Conservation (phyloP, 2,113 vertebrate species). For the Sus scrofa region T2T-Sscrofa CM000826.6:136903001-136903500, state of each 20-base stretch:
- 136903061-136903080: not conserved
- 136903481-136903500: not conserved
- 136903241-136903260: not conserved
- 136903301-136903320: not conserved
- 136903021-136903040: not conserved
- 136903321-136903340: constrained; percentile 8
- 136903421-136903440: not conserved
- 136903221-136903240: not conserved
- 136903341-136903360: constrained; percentile 49
- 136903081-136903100: no score
- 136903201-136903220: not conserved
- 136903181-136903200: not conserved
- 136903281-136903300: not conserved
- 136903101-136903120: not conserved
- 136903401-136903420: not conserved
- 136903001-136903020: not conserved
- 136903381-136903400: constrained; percentile 60
- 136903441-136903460: not conserved
- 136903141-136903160: not conserved
- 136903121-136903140: constrained; percentile 6
- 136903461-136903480: not conserved
- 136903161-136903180: not conserved
- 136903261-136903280: not conserved
- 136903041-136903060: not conserved
- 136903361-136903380: constrained; percentile 63